Conservation (phyloP, 2,113 vertebrate genomes). For the Eolophus roseicapilla region DNA sequence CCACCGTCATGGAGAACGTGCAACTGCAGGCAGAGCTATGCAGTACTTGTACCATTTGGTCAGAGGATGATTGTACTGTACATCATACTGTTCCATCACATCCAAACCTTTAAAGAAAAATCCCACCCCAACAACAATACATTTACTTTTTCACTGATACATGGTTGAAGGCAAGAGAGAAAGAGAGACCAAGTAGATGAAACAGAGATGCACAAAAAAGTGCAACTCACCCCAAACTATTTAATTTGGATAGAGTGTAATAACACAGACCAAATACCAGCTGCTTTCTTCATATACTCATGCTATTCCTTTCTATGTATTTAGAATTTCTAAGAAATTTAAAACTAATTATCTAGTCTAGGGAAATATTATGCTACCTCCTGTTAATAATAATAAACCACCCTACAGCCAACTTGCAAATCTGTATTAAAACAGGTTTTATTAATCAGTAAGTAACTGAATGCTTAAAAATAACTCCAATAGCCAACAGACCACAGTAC, state of each 20-base stretch:
- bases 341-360: neutral
- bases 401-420: neutral
- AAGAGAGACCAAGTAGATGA: neutral
- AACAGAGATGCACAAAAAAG: neutral
- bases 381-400: neutral
- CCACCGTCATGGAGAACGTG: neutral
- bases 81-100: neutral
- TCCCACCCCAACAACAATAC: neutral
- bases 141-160: neutral
- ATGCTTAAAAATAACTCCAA: neutral
- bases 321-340: neutral
- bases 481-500: neutral
- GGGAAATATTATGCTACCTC: neutral
- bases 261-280: neutral
- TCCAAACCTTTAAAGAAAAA: neutral
- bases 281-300: neutral
- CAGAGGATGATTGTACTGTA: neutral
- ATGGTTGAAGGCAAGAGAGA: neutral
- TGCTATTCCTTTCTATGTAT: neutral
- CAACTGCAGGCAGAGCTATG: neutral
- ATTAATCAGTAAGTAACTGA: neutral
- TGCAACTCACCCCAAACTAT: neutral
- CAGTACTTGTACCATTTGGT: neutral
- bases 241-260: neutral
- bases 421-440: neutral